Conservation (phyloP, 2,113 vertebrate genomes). For the Microtus pennsylvanicus region DNA sequence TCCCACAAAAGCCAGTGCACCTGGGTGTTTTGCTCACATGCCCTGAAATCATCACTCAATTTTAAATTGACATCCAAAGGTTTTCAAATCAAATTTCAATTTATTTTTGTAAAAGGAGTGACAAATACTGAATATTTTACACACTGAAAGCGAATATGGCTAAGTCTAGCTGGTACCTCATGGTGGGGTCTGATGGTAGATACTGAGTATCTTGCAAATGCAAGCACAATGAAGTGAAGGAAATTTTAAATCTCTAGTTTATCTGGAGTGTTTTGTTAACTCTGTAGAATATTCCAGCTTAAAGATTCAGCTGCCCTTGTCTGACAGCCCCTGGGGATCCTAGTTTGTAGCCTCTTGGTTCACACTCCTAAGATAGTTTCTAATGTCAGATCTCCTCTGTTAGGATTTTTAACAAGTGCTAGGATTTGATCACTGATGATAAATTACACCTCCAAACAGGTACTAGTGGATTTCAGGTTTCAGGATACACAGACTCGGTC, state of each 20-base stretch:
- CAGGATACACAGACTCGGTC: background rate
- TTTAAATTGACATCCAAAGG: conserved; percentile 42
- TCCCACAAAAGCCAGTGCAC: background rate
- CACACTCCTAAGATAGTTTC: background rate
- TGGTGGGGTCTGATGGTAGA: background rate
- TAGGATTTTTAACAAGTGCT: background rate
- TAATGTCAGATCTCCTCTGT: background rate
- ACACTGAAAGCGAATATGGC: background rate
- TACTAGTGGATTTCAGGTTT: background rate
- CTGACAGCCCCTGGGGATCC: background rate
- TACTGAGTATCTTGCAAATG: background rate
- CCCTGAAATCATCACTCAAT: background rate
- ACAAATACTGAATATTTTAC: conserved; percentile 34
- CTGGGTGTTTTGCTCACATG: background rate
- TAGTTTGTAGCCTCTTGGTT: background rate
- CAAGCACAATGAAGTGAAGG: background rate
- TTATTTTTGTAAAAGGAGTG: background rate
- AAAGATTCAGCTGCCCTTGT: background rate
- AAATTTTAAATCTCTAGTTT: conserved; percentile 31
- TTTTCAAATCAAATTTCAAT: conserved; percentile 23
- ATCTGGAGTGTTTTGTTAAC: background rate
- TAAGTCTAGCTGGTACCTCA: background rate
- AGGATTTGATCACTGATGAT: background rate
- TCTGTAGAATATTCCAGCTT: conserved; percentile 17
- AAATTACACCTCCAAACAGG: background rate